Conservation (phyloP, 2,888 invertebrate genomes). For the Bugulina stolonifera region DNA sequence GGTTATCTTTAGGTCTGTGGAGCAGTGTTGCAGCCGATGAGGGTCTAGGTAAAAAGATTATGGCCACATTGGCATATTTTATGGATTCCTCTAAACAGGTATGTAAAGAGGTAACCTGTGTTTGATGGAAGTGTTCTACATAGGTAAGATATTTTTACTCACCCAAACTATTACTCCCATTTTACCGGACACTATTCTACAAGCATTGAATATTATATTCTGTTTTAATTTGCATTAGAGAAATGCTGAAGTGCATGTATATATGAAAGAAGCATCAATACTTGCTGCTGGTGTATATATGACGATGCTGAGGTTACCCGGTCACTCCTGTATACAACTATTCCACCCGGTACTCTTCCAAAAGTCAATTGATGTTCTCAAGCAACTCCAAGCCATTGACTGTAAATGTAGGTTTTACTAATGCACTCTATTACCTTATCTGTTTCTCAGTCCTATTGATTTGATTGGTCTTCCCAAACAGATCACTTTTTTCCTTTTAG, state of each 20-base stretch:
- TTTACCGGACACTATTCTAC: too few relatives aligned
- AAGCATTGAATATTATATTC: too few relatives aligned
- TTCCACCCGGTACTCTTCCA: conserved; percentile 64
- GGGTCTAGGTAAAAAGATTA: background rate
- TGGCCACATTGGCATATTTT: background rate
- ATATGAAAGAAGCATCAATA: background rate
- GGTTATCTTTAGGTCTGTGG: conserved; percentile 14
- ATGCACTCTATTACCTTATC: too few relatives aligned
- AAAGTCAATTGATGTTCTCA: conserved; percentile 53
- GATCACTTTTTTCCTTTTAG: too few relatives aligned
- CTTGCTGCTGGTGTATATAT: background rate
- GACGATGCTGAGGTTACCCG: background rate
- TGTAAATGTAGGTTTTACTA: background rate
- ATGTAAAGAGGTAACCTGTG: too few relatives aligned
- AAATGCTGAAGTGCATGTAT: too few relatives aligned
- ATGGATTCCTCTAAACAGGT: conserved; percentile 1
- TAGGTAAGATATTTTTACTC: too few relatives aligned
- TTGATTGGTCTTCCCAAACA: too few relatives aligned
- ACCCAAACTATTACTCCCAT: too few relatives aligned
- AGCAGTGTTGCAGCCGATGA: background rate
- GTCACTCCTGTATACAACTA: conserved; percentile 39
- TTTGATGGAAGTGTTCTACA: too few relatives aligned
- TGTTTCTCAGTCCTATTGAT: too few relatives aligned
- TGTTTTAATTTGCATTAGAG: too few relatives aligned
- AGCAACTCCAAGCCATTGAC: conserved; percentile 31